A percentile compares a stretch with the other conserved stretches of the same genome.
Evolutionary conservation across 1,140 invertebrate species (phyloP).

Genomic region (Drosophila aff.): DNA sequence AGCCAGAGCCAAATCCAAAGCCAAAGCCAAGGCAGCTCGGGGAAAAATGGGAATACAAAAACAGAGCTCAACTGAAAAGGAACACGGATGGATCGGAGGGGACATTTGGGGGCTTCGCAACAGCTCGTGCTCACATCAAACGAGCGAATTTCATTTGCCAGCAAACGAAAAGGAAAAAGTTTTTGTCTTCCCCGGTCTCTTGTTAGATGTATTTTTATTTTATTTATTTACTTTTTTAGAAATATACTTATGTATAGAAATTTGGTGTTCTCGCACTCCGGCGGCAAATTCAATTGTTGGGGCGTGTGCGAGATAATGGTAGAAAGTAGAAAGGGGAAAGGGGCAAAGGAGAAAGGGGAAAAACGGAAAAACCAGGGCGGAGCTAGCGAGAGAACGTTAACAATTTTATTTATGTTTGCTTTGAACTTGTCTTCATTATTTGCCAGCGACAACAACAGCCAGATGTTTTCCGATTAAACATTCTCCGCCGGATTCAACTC

Average conservation of each 20-base stretch:
- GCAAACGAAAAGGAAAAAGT: constrained; percentile 78
- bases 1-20: constrained; percentile 19
- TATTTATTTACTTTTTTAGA: constrained; percentile 41
- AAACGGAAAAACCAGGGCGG: constrained; percentile 1
- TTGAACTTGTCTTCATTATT: constrained; percentile 82
- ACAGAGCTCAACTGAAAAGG: constrained; percentile 34
- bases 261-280: constrained; percentile 21
- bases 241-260: constrained; percentile 51
- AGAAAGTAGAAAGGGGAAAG: background rate
- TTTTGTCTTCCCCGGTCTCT: constrained; percentile 45
- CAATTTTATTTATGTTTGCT: constrained; percentile 84
- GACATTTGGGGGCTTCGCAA: constrained; percentile 18
- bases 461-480: constrained; percentile 28
- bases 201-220: constrained; percentile 14
- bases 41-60: constrained; percentile 42
- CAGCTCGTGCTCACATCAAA: constrained; percentile 76
- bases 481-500: background rate
- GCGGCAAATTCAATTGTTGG: constrained; percentile 74
- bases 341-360: background rate
- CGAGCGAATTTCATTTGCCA: constrained; percentile 79
- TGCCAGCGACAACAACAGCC: constrained; percentile 45
- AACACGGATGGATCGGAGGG: constrained; percentile 12
- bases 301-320: constrained; percentile 53
- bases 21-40: constrained; percentile 20
- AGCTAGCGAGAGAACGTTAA: constrained; percentile 67